phyloP scores from a whole-genome alignment of 2,113 vertebrate species.

The Calyptommatus sinebrachiatus region DNA sequence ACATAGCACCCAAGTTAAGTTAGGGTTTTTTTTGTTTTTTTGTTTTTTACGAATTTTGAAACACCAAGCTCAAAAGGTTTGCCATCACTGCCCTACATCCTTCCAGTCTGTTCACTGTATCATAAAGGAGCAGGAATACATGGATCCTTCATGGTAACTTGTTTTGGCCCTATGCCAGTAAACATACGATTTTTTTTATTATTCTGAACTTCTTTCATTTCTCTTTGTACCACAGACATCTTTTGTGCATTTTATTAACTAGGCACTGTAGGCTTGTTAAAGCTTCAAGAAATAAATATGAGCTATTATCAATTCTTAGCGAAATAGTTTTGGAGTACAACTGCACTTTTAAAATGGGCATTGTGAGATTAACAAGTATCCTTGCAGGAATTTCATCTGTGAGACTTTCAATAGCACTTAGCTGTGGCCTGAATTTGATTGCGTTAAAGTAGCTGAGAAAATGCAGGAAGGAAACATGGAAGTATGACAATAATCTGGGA shows the following conservation, averaged over 20 bases:
- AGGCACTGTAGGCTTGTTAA: not conserved
- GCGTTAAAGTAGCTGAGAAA: not conserved
- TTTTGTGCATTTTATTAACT: constrained; percentile 3
- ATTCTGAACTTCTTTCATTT: constrained; percentile 6
- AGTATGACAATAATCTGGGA: not conserved
- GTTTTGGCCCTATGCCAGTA: too few relatives aligned
- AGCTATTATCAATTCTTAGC: not conserved
- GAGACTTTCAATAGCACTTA: not conserved
- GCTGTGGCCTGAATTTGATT: constrained; percentile 4
- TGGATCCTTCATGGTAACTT: too few relatives aligned
- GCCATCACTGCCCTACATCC: too few relatives aligned
- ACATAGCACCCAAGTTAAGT: too few relatives aligned
- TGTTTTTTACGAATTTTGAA: too few relatives aligned
- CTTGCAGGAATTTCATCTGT: not conserved
- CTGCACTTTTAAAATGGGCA: accelerated
- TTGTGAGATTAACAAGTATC: not conserved
- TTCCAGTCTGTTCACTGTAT: too few relatives aligned
- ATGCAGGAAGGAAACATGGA: not conserved
- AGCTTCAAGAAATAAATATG: constrained; percentile 1
- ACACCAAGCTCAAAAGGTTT: too few relatives aligned
- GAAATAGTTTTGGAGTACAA: constrained; percentile 8
- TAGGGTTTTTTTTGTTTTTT: too few relatives aligned
- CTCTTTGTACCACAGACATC: constrained; percentile 12
- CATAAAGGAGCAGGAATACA: too few relatives aligned
- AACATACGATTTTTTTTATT: too few relatives aligned